phyloP scores from a whole-genome alignment of 2,888 invertebrate species.

The Mesorhabditis belari region DNA sequence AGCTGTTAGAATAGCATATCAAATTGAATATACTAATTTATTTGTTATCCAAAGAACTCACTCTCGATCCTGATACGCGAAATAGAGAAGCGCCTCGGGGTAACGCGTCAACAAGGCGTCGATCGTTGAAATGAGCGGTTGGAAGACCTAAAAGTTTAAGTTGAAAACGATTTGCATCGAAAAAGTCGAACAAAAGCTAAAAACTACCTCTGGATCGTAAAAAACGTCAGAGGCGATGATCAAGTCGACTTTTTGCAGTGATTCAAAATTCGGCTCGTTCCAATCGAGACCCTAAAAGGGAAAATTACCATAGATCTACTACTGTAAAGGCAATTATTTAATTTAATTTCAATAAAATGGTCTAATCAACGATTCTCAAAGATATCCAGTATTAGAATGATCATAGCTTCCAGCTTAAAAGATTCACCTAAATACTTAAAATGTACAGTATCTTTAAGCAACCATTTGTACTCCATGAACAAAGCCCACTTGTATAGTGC shows the following conservation, averaged over 20 bases:
- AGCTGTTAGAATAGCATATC: too few species aligned
- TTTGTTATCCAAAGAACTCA: too few species aligned
- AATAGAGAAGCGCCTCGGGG: conserved; percentile 21
- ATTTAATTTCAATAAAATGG: background rate
- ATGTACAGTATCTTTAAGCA: background rate
- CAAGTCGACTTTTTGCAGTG: conserved; percentile 17
- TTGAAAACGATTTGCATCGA: background rate
- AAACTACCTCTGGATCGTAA: conserved; percentile 29
- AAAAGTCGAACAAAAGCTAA: too few species aligned
- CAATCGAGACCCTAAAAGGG: conserved; percentile 23
- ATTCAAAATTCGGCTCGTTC: conserved; percentile 7
- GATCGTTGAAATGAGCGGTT: conserved; percentile 26
- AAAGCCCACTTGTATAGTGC: conserved; percentile 6
- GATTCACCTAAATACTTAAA: background rate
- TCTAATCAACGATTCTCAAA: too few species aligned
- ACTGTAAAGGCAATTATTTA: background rate
- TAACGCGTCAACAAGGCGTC: conserved; percentile 20
- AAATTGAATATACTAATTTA: too few species aligned
- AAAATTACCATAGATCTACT: background rate
- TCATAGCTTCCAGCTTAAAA: background rate
- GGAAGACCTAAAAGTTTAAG: conserved; percentile 22
- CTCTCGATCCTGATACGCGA: conserved; percentile 46
- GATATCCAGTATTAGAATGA: background rate
- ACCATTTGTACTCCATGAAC: too few species aligned
- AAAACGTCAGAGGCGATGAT: conserved; percentile 48